Conservation (phyloP, 1,140 invertebrate genomes). For the Drosophila nikananu region DNA sequence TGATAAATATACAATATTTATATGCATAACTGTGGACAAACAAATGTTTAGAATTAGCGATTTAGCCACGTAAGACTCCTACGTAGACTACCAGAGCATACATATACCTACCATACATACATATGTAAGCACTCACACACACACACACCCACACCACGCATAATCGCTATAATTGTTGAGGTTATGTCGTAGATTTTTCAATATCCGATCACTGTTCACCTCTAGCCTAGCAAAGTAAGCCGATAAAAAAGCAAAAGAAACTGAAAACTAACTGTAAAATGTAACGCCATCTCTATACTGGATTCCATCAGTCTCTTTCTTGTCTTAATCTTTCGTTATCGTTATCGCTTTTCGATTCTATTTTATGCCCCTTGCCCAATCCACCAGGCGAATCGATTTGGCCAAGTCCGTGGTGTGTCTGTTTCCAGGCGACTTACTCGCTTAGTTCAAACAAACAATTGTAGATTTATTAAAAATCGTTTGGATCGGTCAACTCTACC, state of each 20-base stretch:
- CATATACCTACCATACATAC: slow-evolving; percentile 22
- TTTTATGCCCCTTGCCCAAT: not conserved
- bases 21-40: slow-evolving; percentile 50
- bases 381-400: slow-evolving; percentile 8
- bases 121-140: slow-evolving; percentile 20
- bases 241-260: slow-evolving; percentile 6
- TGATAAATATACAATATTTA: slow-evolving; percentile 65
- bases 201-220: slow-evolving; percentile 72
- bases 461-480: too few species aligned
- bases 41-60: slow-evolving; percentile 49
- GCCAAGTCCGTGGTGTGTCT: not conserved
- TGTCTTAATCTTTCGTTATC: slow-evolving; percentile 4
- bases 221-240: slow-evolving; percentile 63
- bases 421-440: not conserved
- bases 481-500: not conserved
- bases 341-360: slow-evolving; percentile 17
- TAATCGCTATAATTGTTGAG: slow-evolving; percentile 70
- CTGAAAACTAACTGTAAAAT: slow-evolving; percentile 36
- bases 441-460: not conserved
- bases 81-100: slow-evolving; percentile 44
- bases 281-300: slow-evolving; percentile 35
- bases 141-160: slow-evolving; percentile 22
- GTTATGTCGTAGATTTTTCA: slow-evolving; percentile 75
- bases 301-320: slow-evolving; percentile 28
- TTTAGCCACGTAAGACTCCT: slow-evolving; percentile 45